phyloP scores from a whole-genome alignment of 2,888 invertebrate genomes.

The Hirtodrosophila alboralis region DNA sequence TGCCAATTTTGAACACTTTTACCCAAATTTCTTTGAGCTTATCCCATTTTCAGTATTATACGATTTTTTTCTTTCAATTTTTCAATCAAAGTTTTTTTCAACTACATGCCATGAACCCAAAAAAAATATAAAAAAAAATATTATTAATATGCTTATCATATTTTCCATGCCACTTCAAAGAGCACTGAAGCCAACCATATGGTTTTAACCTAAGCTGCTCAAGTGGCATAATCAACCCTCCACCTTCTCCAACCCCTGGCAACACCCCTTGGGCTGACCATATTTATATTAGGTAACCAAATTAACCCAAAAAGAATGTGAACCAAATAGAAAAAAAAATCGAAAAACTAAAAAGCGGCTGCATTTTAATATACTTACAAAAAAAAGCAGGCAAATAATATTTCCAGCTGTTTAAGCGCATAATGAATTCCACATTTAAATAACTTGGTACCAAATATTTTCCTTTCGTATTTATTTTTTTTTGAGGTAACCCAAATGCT shows the following conservation, averaged over 20 bases:
- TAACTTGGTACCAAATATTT: conserved; percentile 49
- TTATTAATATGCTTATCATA: conserved; percentile 63
- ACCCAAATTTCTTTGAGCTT: conserved; percentile 7
- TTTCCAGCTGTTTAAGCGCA: conserved; percentile 72
- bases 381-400: conserved; percentile 31
- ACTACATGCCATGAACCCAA: conserved; percentile 2
- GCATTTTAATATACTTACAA: conserved; percentile 58
- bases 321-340: conserved; percentile 23
- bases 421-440: conserved; percentile 69
- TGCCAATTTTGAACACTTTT: conserved; percentile 9
- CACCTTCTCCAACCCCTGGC: conserved; percentile 1
- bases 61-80: conserved; percentile 10
- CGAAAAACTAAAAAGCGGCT: conserved; percentile 49
- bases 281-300: conserved; percentile 53
- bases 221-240: conserved; percentile 70
- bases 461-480: neutral
- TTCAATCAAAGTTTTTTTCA: conserved; percentile 53
- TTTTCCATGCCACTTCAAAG: conserved; percentile 73
- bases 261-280: conserved; percentile 37
- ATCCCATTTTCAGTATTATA: conserved; percentile 7
- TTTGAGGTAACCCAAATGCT: conserved; percentile 17
- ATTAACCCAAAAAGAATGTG: conserved; percentile 45
- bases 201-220: conserved; percentile 72
- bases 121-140: conserved; percentile 20
- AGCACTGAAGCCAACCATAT: conserved; percentile 65